Evolutionary conservation across 1,140 invertebrate species (phyloP).

Genomic region (Leptinotarsa defecta): DNA sequence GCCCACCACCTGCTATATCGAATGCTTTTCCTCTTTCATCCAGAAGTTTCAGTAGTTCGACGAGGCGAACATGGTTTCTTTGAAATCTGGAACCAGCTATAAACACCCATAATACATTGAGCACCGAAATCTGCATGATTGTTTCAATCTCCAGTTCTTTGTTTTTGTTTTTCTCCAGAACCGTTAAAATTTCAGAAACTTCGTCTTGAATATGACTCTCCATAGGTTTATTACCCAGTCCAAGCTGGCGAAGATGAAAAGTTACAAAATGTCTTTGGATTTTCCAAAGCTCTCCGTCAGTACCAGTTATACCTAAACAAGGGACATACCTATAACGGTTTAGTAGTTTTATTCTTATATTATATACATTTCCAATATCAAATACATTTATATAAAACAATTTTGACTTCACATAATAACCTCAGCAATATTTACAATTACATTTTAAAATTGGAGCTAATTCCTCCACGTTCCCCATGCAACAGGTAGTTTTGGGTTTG

Average conservation of each 20-base stretch:
- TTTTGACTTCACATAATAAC: no score
- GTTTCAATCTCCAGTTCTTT: conserved; percentile 58
- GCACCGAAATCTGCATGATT: conserved; percentile 65
- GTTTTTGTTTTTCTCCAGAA: conserved; percentile 48
- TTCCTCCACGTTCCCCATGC: no score
- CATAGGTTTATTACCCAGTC: conserved; percentile 66
- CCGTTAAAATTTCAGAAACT: conserved; percentile 59
- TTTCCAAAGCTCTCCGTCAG: conserved; percentile 66
- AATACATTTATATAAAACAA: no score
- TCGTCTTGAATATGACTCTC: conserved; percentile 64
- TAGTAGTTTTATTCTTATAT: no score
- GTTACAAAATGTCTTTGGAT: conserved; percentile 65
- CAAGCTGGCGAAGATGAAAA: conserved; percentile 65
- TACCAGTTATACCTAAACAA: conserved; percentile 66
- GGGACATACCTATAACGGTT: neutral
- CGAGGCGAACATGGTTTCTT: conserved; percentile 60
- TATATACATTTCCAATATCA: no score
- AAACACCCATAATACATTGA: conserved; percentile 72
- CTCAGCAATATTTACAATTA: no score
- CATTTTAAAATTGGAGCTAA: no score
- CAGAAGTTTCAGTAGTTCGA: conserved; percentile 61
- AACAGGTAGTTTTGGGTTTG: no score
- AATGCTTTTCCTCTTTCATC: conserved; percentile 64
- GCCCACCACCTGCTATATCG: conserved; percentile 70
- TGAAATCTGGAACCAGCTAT: conserved; percentile 58